Conservation (phyloP, 2,797 vertebrate species). For the Percopsis omiscomaycus region DNA sequence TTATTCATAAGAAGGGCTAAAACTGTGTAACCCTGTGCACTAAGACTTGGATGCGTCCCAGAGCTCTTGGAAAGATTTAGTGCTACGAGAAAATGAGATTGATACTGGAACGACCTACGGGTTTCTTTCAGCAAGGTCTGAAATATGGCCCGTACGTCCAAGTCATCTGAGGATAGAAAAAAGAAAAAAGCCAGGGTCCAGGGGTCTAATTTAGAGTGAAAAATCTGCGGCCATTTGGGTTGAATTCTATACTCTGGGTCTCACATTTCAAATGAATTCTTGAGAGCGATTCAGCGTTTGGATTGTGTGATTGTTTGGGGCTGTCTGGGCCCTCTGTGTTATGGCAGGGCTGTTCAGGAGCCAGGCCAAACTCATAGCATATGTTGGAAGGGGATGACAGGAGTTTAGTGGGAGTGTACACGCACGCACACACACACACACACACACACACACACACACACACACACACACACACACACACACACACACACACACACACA, state of each 20-base stretch:
- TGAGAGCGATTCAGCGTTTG: constrained; percentile 58
- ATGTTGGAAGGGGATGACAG: constrained; percentile 75
- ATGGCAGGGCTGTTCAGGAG: constrained; percentile 70
- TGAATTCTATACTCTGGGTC: constrained; percentile 60
- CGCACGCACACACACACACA: constrained; percentile 34
- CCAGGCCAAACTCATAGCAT: constrained; percentile 75
- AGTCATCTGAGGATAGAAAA: constrained; percentile 53
- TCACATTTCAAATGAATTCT: constrained; percentile 65
- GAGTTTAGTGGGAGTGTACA: constrained; percentile 70
- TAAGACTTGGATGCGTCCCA: constrained; percentile 60
- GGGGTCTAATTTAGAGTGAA: constrained; percentile 56
- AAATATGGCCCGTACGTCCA: constrained; percentile 54
- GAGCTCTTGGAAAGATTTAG: constrained; percentile 65
- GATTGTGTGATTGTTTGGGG: constrained; percentile 70
- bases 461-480: too few species aligned
- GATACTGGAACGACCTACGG: constrained; percentile 59
- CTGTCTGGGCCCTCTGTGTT: constrained; percentile 70
- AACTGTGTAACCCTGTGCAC: constrained; percentile 71
- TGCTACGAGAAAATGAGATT: constrained; percentile 56
- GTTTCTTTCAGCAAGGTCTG: constrained; percentile 56
- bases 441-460: background rate
- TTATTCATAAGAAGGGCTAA: constrained; percentile 63
- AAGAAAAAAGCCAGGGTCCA: constrained; percentile 11
- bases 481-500: constrained; percentile 65
- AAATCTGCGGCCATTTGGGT: constrained; percentile 57